Evolutionary conservation across 1,140 invertebrate genomes (phyloP).

Genomic region (Thaumatotibia leucotreta): DNA sequence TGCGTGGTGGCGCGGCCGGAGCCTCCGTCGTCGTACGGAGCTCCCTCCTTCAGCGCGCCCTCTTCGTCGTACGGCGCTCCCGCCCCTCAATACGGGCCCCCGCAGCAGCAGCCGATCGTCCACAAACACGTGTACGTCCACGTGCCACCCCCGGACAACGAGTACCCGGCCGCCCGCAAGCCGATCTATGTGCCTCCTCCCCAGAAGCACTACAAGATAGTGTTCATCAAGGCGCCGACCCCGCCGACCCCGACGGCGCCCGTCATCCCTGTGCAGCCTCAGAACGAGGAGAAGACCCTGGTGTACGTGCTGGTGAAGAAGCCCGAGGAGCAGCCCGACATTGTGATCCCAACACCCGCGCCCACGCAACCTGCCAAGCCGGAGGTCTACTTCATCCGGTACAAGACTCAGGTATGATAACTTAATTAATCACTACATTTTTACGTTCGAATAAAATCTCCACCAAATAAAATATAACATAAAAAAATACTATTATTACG

Average conservation of each 20-base stretch:
- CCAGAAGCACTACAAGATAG: constrained; percentile 93
- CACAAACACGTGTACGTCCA: constrained; percentile 93
- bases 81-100: constrained; percentile 83
- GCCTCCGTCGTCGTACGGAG: constrained; percentile 31
- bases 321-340: constrained; percentile 87
- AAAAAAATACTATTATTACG: too few species aligned
- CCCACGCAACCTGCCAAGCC: constrained; percentile 90
- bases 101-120: constrained; percentile 84
- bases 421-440: background rate
- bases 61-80: constrained; percentile 75
- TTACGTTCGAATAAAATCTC: background rate
- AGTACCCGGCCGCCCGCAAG: constrained; percentile 81
- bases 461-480: too few species aligned
- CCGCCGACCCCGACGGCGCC: constrained; percentile 87
- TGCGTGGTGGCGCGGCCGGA: constrained; percentile 61
- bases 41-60: constrained; percentile 49
- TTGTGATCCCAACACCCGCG: constrained; percentile 85
- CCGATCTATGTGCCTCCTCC: constrained; percentile 82
- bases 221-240: constrained; percentile 91
- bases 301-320: constrained; percentile 94
- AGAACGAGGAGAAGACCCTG: constrained; percentile 91
- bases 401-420: constrained; percentile 85
- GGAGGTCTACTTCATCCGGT: constrained; percentile 92
- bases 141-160: constrained; percentile 89
- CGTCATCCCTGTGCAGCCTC: constrained; percentile 84